Conservation (phyloP, 2,113 vertebrate species). For the Mola mola region DNA sequence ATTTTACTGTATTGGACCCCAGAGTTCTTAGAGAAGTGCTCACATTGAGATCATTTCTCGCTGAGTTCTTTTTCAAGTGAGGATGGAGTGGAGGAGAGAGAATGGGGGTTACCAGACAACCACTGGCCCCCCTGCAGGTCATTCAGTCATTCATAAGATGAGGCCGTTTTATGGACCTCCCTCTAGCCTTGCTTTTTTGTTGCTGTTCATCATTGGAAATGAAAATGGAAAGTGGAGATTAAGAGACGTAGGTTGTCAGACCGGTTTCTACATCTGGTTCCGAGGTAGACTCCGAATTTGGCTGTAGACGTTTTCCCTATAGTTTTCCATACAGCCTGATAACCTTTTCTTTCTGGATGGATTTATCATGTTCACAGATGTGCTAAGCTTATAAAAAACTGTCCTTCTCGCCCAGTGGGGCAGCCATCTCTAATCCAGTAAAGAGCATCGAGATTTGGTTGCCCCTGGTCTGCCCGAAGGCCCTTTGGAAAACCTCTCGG, state of each 20-base stretch:
- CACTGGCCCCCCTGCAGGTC: conserved; percentile 69
- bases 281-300: background rate
- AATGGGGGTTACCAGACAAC: conserved; percentile 45
- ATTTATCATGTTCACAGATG: conserved; percentile 76
- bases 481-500: conserved; percentile 77
- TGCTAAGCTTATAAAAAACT: conserved; percentile 62
- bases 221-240: conserved; percentile 53
- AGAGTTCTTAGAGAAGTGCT: background rate
- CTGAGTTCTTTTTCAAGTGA: conserved; percentile 23
- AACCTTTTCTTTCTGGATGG: conserved; percentile 33
- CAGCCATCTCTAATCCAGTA: conserved; percentile 76
- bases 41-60: conserved; percentile 3
- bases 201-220: conserved; percentile 39
- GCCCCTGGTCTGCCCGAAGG: conserved; percentile 70
- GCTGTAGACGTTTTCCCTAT: conserved; percentile 5
- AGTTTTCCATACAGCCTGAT: conserved; percentile 18
- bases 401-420: conserved; percentile 28
- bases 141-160: conserved; percentile 74
- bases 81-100: conserved; percentile 23
- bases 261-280: conserved; percentile 4
- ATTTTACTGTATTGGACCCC: background rate
- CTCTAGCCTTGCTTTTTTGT: conserved; percentile 46
- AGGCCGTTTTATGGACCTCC: conserved; percentile 69
- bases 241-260: background rate
- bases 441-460: conserved; percentile 74